These are phyloP conservation scores for Montipora capricornis DNA, from an alignment of 64 coral and sea anemone species.

Conservation along the genomic window DNA sequence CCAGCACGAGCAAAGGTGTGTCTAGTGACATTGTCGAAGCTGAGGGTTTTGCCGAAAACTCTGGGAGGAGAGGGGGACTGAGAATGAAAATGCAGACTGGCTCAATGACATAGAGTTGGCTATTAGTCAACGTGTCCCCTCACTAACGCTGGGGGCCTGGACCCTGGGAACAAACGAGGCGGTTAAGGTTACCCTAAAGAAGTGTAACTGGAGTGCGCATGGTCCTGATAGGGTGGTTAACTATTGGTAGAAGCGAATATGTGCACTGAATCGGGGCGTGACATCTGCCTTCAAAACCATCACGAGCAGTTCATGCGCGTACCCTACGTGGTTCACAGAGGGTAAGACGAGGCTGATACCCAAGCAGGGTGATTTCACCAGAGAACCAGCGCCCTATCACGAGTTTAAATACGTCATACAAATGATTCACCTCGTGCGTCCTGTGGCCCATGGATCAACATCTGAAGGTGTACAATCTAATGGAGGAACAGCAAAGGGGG, in stretches of 20 bases:
- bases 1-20: too few species aligned
- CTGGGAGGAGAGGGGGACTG: too few species aligned
- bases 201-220: not conserved
- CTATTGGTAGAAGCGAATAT: constrained; percentile 4
- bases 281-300: not conserved
- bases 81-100: too few species aligned
- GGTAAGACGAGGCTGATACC: not conserved
- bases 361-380: constrained; percentile 11
- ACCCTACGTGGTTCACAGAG: constrained; percentile 26
- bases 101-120: not conserved
- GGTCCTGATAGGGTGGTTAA: constrained; percentile 8
- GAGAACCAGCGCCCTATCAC: constrained; percentile 71
- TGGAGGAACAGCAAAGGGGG: too few species aligned
- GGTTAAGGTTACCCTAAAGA: not conserved
- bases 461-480: too few species aligned
- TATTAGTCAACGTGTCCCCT: not conserved
- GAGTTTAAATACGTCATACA: constrained; percentile 76
- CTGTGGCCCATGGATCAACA: too few species aligned
- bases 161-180: not conserved
- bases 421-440: constrained; percentile 36
- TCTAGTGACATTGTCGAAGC: too few species aligned
- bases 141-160: not conserved
- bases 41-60: too few species aligned
- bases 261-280: constrained; percentile 3
- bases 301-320: not conserved